Percentiles rank a stretch among this genome's conserved stretches.
Conservation (phyloP, 92 coral and sea anemone genomes). For the Parazoanthus darwini region DNA sequence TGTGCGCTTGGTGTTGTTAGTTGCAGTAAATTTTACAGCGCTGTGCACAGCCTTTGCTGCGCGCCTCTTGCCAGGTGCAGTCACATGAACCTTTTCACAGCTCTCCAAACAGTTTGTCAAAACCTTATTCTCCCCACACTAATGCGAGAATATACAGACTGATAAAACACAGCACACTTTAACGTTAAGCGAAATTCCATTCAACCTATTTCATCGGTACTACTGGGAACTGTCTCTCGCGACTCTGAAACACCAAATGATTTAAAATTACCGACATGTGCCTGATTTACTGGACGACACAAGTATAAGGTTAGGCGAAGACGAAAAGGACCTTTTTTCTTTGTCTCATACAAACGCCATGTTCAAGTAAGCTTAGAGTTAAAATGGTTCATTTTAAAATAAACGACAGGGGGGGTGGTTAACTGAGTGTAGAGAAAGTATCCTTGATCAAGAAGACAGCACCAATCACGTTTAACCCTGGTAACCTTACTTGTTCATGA, state of each 20-base stretch:
- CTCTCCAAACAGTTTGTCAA: too few species aligned
- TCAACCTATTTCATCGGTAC: not conserved
- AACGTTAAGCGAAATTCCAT: not conserved
- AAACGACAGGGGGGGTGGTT: too few species aligned
- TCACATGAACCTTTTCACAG: not conserved
- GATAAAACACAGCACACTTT: not conserved
- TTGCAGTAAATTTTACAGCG: not conserved
- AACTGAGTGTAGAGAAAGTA: not conserved
- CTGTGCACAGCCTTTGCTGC: not conserved
- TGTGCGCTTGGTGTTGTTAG: too few species aligned
- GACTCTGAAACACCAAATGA: too few species aligned
- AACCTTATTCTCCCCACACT: too few species aligned
- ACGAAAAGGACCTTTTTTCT: not conserved
- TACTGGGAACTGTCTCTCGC: not conserved
- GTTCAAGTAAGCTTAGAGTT: not conserved
- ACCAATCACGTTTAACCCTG: not conserved
- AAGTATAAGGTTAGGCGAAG: not conserved
- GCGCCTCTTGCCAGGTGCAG: not conserved
- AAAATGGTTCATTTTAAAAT: not conserved
- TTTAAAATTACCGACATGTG: not conserved
- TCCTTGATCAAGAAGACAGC: not conserved
- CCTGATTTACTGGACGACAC: not conserved
- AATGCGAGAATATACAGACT: too few species aligned
- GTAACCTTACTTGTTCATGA: constrained; percentile 78
- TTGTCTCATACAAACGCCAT: not conserved